phyloP scores from a whole-genome alignment of 2,113 vertebrate genomes.

The Pavo muticus region DNA sequence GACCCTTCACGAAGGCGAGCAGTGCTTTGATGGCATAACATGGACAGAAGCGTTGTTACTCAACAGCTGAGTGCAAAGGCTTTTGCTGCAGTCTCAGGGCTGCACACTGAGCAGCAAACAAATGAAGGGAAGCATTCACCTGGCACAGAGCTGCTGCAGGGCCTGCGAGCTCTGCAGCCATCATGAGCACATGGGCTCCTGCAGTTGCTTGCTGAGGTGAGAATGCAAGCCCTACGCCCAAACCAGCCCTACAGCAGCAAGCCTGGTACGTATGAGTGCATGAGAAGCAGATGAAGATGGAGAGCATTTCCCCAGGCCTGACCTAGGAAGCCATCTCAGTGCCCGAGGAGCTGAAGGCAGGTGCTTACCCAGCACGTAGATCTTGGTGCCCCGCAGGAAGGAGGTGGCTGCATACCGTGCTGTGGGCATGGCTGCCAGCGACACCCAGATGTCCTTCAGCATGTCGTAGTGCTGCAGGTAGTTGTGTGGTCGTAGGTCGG shows the following conservation, averaged over 20 bases:
- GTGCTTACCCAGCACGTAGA: slow-evolving; percentile 91
- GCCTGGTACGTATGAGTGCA: neutral
- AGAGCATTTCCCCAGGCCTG: neutral
- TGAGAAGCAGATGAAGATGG: neutral
- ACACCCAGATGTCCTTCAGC: slow-evolving; percentile 96
- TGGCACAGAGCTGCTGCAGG: neutral
- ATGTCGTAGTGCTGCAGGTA: slow-evolving; percentile 95
- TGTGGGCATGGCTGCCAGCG: slow-evolving; percentile 92
- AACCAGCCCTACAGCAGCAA: neutral
- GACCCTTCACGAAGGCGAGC: neutral
- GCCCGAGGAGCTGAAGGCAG: neutral
- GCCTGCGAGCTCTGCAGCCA: no score
- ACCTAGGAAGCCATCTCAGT: neutral
- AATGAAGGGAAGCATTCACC: no score
- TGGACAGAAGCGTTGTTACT: neutral
- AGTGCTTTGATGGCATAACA: neutral
- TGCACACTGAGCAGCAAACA: neutral
- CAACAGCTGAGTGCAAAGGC: neutral
- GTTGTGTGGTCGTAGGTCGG: slow-evolving; percentile 90
- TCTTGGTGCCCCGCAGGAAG: slow-evolving; percentile 88
- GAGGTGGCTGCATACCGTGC: slow-evolving; percentile 91
- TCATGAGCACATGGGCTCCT: neutral
- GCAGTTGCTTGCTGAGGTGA: neutral
- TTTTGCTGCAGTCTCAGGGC: fast-evolving
- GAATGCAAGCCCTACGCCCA: neutral